Evolutionary conservation across 2,113 vertebrate species (phyloP).

Genomic region (Dryoscopus gambensis): DNA sequence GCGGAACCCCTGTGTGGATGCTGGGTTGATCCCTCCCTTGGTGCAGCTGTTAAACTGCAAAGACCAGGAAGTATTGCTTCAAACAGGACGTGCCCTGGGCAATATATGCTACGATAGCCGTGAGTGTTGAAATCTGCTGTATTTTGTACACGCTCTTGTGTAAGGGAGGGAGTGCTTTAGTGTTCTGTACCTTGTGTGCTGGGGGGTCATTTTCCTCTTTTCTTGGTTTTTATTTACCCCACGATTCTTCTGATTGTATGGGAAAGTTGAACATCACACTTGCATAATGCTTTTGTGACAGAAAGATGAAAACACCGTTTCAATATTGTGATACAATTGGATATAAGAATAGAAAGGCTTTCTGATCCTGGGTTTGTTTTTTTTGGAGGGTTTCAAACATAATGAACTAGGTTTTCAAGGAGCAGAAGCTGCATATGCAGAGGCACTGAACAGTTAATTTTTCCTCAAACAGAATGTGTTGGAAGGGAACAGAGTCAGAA

Average conservation of each 20-base stretch:
- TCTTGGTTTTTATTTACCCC: neutral
- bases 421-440: neutral
- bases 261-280: neutral
- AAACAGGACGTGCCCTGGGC: slow-evolving; percentile 95
- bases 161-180: neutral
- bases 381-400: accelerated
- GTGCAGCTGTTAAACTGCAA: slow-evolving; percentile 89
- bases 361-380: neutral
- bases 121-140: slow-evolving; percentile 78
- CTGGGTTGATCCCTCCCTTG: slow-evolving; percentile 90
- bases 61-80: slow-evolving; percentile 95
- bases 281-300: neutral
- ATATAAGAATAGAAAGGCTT: neutral
- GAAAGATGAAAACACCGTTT: neutral
- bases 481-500: neutral
- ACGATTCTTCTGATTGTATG: neutral
- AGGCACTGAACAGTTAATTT: neutral
- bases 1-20: slow-evolving; percentile 92
- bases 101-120: slow-evolving; percentile 99
- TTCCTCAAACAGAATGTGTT: neutral
- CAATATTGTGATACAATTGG: neutral
- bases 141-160: neutral
- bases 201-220: neutral
- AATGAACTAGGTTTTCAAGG: neutral
- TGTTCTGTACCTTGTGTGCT: neutral